Conservation (phyloP, 2,888 invertebrate genomes). For the Caenorhabditis drosophilae region DNA sequence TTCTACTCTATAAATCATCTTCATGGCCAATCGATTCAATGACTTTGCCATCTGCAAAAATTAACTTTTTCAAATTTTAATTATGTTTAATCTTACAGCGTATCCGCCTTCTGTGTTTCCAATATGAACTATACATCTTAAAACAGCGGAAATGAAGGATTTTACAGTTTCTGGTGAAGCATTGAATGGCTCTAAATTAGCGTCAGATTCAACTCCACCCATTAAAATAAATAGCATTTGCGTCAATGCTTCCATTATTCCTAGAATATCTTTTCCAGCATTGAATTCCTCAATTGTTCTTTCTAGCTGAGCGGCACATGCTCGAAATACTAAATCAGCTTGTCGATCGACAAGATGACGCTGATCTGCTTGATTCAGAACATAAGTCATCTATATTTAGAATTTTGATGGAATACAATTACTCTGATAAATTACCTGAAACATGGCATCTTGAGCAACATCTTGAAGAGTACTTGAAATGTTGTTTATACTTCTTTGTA, state of each 20-base stretch:
- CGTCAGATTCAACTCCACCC: constrained; percentile 25
- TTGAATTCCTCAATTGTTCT: constrained; percentile 21
- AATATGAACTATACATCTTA: constrained; percentile 22
- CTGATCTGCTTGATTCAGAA: constrained; percentile 33
- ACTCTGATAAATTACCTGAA: too few species aligned
- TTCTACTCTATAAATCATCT: constrained; percentile 30
- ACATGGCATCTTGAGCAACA: constrained; percentile 47
- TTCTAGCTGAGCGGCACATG: constrained; percentile 32
- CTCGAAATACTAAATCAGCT: constrained; percentile 32
- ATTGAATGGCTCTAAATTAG: constrained; percentile 14
- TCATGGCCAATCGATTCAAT: constrained; percentile 32
- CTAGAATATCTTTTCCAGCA: constrained; percentile 15
- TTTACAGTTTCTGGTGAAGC: constrained; percentile 24
- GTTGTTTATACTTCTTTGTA: constrained; percentile 57
- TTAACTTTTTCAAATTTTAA: not conserved
- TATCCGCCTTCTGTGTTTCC: constrained; percentile 17
- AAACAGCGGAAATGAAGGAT: constrained; percentile 24
- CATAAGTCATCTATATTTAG: too few species aligned
- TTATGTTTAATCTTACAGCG: not conserved
- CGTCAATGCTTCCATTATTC: constrained; percentile 25
- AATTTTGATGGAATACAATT: too few species aligned
- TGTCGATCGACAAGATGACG: constrained; percentile 29
- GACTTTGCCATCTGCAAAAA: constrained; percentile 15
- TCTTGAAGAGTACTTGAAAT: constrained; percentile 46
- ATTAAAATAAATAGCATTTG: constrained; percentile 35